Evolutionary conservation across 2,888 invertebrate species (phyloP).

Genomic region (Brachyptera putata): DNA sequence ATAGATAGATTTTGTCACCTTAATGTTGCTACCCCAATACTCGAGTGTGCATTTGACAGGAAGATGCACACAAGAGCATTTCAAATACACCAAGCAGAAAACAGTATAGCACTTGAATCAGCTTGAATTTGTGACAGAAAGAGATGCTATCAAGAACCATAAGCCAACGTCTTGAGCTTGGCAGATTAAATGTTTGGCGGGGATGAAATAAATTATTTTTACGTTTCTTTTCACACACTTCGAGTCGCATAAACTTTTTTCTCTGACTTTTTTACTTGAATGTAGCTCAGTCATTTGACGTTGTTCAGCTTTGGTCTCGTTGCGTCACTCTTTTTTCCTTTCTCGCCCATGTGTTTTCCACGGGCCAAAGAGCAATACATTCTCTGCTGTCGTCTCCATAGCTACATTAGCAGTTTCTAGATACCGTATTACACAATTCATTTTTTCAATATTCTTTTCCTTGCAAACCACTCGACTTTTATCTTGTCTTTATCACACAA

Average conservation of each 20-base stretch:
- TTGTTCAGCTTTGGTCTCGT: background rate
- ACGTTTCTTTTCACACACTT: slow-evolving; percentile 3
- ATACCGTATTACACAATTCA: slow-evolving; percentile 17
- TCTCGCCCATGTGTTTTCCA: background rate
- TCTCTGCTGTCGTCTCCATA: slow-evolving; percentile 12
- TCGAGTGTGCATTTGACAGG: background rate
- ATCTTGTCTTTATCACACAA: slow-evolving; percentile 9
- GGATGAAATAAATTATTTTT: background rate
- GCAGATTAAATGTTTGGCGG: background rate
- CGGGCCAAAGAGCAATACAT: background rate
- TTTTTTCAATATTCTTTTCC: slow-evolving; percentile 15
- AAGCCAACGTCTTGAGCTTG: background rate
- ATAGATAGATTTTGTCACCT: too few species aligned
- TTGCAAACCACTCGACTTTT: slow-evolving; percentile 1
- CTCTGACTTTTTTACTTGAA: background rate
- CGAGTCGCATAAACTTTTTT: background rate
- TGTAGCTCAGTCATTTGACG: background rate
- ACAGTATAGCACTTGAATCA: background rate
- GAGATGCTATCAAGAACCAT: background rate
- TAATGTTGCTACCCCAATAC: too few species aligned
- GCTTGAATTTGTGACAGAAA: background rate
- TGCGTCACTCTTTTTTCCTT: background rate
- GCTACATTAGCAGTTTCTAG: slow-evolving; percentile 11
- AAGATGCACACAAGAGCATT: background rate
- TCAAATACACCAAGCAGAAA: background rate